Evolutionary conservation across 2,113 vertebrate species (phyloP).

Genomic region (Meriones unguiculatus): DNA sequence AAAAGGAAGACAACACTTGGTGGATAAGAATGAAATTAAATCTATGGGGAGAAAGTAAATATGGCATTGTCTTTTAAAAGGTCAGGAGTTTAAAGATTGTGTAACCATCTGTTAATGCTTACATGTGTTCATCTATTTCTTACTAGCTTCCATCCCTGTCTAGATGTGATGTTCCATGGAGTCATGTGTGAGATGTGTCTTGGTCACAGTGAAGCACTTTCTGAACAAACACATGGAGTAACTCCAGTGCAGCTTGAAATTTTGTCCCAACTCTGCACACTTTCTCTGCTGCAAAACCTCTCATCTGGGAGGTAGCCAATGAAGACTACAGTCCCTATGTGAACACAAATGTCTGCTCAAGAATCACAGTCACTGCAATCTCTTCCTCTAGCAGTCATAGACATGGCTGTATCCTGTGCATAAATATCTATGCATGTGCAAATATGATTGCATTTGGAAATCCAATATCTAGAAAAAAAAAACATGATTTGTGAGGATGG

Average conservation of each 20-base stretch:
- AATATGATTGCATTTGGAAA: background rate
- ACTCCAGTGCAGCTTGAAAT: background rate
- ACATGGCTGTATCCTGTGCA: no score
- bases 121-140: background rate
- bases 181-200: background rate
- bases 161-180: background rate
- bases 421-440: background rate
- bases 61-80: background rate
- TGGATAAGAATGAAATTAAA: background rate
- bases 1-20: background rate
- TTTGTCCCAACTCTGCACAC: background rate
- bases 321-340: rapidly evolving
- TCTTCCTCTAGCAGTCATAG: background rate
- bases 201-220: background rate
- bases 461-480: background rate
- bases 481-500: background rate
- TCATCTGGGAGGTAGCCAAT: background rate
- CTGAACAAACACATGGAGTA: background rate
- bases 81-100: background rate
- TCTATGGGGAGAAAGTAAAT: background rate
- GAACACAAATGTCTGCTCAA: background rate
- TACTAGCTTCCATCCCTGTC: no score
- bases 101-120: background rate
- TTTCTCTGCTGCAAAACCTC: background rate
- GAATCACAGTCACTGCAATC: no score